phyloP scores from a whole-genome alignment of 2,888 invertebrate genomes.

The Euproctis similis region DNA sequence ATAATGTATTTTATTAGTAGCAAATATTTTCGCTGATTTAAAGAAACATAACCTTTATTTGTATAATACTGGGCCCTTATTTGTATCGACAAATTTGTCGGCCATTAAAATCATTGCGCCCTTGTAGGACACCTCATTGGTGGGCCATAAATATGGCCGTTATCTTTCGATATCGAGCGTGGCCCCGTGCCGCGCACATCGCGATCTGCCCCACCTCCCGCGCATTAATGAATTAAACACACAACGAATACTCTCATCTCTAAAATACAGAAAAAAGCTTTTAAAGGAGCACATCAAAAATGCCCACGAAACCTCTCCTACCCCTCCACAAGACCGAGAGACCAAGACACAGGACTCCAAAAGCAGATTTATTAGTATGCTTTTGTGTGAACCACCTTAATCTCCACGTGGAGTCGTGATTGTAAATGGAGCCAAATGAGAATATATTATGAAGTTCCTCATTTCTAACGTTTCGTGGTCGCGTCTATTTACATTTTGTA shows the following conservation, averaged over 20 bases:
- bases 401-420: constrained; percentile 73
- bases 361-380: constrained; percentile 72
- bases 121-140: constrained; percentile 65
- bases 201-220: constrained; percentile 65
- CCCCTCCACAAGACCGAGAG: too few species aligned
- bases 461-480: constrained; percentile 68
- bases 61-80: constrained; percentile 43
- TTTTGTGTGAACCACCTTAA: constrained; percentile 76
- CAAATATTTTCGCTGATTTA: too few species aligned
- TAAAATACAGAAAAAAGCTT: constrained; percentile 77
- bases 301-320: constrained; percentile 72
- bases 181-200: constrained; percentile 49
- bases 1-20: too few species aligned
- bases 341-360: constrained; percentile 70
- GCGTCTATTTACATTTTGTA: constrained; percentile 69
- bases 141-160: constrained; percentile 63
- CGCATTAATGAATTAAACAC: constrained; percentile 74
- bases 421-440: constrained; percentile 75
- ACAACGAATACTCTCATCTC: constrained; percentile 76
- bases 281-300: constrained; percentile 77
- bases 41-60: too few species aligned
- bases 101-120: constrained; percentile 58
- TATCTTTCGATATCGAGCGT: constrained; percentile 72
- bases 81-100: constrained; percentile 61
- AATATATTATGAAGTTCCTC: constrained; percentile 76